phyloP scores from a whole-genome alignment of 2,888 invertebrate genomes.

The Cephus nigrinus region DNA sequence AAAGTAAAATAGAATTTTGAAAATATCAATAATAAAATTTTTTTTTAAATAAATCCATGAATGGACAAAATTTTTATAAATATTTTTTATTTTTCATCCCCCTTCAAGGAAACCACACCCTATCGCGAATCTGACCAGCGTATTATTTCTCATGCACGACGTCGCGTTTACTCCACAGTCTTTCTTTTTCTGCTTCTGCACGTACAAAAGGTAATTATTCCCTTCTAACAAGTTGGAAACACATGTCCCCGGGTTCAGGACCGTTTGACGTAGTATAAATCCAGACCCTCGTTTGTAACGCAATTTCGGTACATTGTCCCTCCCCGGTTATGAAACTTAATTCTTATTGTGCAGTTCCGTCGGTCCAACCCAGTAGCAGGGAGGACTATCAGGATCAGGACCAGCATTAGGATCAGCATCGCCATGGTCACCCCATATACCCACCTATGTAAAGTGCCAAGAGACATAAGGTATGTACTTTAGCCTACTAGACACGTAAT shows the following conservation, averaged over 20 bases:
- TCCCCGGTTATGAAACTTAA: slow-evolving; percentile 56
- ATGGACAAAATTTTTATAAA: too few species aligned
- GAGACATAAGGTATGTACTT: not conserved
- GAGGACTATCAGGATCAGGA: not conserved
- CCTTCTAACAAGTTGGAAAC: slow-evolving; percentile 49
- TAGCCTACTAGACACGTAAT: not conserved
- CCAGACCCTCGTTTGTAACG: slow-evolving; percentile 57
- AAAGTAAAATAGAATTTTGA: too few species aligned
- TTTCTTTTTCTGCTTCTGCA: slow-evolving; percentile 8
- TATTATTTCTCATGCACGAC: not conserved
- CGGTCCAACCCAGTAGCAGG: not conserved
- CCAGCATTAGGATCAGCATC: not conserved
- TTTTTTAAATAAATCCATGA: too few species aligned
- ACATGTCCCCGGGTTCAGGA: slow-evolving; percentile 61
- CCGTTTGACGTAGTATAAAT: slow-evolving; percentile 43
- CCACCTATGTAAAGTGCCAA: not conserved
- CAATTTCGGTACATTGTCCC: slow-evolving; percentile 57
- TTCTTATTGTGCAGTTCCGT: slow-evolving; percentile 49
- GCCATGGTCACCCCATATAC: not conserved
- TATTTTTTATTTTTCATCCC: not conserved
- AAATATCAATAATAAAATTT: too few species aligned
- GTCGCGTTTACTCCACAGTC: not conserved
- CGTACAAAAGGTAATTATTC: slow-evolving; percentile 48
- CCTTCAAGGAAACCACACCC: too few species aligned
- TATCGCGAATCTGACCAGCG: not conserved